These are phyloP conservation scores for Eufriesea mexicana DNA, from an alignment of 1,140 invertebrate species.

Conservation along the genomic window DNA sequence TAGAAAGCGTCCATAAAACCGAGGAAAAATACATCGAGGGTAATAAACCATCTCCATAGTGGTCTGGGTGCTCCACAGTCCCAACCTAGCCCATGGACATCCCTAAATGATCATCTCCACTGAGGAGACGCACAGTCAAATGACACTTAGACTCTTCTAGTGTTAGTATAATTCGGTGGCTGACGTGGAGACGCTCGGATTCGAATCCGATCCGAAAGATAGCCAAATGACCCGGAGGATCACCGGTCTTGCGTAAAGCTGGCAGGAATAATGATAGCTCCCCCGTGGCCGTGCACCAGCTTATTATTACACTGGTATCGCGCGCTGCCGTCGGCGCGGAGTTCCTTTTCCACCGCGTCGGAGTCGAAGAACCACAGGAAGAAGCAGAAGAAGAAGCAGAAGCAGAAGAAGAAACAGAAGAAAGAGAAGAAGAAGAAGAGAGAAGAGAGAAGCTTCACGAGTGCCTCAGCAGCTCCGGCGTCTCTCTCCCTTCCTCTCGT, in stretches of 20 bases:
- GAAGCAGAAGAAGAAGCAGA: too few relatives aligned
- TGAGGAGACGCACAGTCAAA: too few relatives aligned
- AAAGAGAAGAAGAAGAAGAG: not conserved
- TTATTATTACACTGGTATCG: conserved; percentile 45
- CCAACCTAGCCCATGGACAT: too few relatives aligned
- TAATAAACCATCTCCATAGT: too few relatives aligned
- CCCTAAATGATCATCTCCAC: too few relatives aligned
- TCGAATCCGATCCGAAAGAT: conserved; percentile 11
- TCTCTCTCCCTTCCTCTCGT: conserved; percentile 48
- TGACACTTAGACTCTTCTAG: too few relatives aligned
- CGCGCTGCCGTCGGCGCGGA: conserved; percentile 27
- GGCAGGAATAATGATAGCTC: conserved; percentile 30
- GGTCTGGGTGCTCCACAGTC: too few relatives aligned
- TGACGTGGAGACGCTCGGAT: not conserved
- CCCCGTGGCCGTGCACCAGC: not conserved
- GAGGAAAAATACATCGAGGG: too few relatives aligned
- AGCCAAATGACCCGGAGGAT: conserved; percentile 21
- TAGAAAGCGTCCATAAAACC: too few relatives aligned
- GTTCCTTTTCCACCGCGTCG: conserved; percentile 22
- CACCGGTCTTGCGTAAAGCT: conserved; percentile 4
- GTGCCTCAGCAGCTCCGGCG: not conserved
- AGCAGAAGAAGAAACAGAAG: not conserved
- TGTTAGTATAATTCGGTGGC: not conserved
- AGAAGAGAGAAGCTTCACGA: not conserved
- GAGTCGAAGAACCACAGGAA: not conserved